phyloP scores from a whole-genome alignment of 2,797 vertebrate species.

The Parauchenoglanis ngamensis region DNA sequence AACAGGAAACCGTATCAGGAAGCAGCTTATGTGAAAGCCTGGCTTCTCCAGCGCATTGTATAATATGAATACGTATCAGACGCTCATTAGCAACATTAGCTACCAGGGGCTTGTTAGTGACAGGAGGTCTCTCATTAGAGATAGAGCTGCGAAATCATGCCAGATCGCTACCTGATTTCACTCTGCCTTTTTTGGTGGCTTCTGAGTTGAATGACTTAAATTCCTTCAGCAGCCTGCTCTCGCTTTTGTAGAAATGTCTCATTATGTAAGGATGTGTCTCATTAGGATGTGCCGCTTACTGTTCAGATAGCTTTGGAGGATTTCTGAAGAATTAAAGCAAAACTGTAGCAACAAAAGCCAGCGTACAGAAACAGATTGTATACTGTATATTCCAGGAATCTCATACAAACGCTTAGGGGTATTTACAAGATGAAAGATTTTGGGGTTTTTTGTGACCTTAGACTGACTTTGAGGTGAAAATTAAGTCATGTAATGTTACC shows the following conservation, averaged over 20 bases:
- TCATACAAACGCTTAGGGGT: background rate
- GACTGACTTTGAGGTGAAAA: background rate
- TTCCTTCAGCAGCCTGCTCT: background rate
- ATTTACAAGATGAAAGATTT: background rate
- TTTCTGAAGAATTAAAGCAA: background rate
- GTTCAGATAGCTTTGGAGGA: background rate
- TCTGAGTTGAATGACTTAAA: slow-evolving; percentile 12
- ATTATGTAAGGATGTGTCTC: background rate
- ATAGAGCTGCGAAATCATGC: background rate
- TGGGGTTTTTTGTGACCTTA: background rate
- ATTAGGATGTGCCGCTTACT: background rate
- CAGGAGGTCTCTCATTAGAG: slow-evolving; percentile 30
- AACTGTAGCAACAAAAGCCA: background rate
- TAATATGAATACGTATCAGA: background rate
- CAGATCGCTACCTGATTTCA: background rate
- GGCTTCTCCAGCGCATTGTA: background rate
- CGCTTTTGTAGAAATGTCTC: background rate
- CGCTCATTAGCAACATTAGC: slow-evolving; percentile 29
- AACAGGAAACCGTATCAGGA: background rate
- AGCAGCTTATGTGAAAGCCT: background rate
- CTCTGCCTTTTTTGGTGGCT: background rate
- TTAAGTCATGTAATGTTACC: background rate
- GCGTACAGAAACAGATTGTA: background rate
- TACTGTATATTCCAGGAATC: background rate
- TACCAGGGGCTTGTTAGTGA: slow-evolving; percentile 18